These are phyloP conservation scores for Trichopria drosophilae DNA, from an alignment of 2,888 invertebrate genomes.

Conservation along the genomic window DNA sequence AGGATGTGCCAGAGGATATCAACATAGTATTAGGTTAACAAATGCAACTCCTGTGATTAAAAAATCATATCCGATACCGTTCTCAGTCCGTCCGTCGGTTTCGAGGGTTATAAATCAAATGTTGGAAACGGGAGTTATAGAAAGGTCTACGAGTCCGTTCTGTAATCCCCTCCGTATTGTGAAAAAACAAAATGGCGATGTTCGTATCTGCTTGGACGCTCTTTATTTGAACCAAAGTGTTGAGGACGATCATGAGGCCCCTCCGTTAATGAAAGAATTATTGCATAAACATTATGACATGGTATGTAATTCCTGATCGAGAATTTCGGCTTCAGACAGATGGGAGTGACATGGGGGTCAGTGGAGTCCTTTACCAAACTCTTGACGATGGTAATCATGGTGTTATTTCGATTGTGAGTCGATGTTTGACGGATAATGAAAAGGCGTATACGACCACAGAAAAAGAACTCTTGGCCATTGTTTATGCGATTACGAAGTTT, in stretches of 20 bases:
- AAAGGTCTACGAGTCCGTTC: constrained; percentile 26
- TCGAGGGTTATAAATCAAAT: constrained; percentile 2
- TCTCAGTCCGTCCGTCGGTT: constrained; percentile 36
- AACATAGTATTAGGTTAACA: constrained; percentile 37
- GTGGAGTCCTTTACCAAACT: too few species aligned
- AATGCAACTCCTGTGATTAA: constrained; percentile 35
- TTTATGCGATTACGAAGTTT: too few species aligned
- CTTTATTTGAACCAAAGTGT: constrained; percentile 39
- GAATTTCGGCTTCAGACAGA: constrained; percentile 30
- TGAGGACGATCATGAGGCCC: constrained; percentile 41
- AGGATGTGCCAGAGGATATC: constrained; percentile 36
- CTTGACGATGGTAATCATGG: too few species aligned
- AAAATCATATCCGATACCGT: constrained; percentile 42
- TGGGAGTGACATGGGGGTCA: too few species aligned
- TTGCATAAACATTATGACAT: constrained; percentile 35
- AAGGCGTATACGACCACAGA: too few species aligned
- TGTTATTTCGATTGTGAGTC: too few species aligned
- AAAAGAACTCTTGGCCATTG: too few species aligned
- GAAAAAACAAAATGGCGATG: background rate
- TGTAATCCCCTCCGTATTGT: constrained; percentile 29
- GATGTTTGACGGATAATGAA: too few species aligned
- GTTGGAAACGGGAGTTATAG: background rate
- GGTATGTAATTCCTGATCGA: too few species aligned
- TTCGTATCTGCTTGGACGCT: constrained; percentile 36
- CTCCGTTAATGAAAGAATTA: constrained; percentile 32